Evolutionary conservation across 2,113 vertebrate species (phyloP).

Genomic region (Onychostruthus taczanowskii): DNA sequence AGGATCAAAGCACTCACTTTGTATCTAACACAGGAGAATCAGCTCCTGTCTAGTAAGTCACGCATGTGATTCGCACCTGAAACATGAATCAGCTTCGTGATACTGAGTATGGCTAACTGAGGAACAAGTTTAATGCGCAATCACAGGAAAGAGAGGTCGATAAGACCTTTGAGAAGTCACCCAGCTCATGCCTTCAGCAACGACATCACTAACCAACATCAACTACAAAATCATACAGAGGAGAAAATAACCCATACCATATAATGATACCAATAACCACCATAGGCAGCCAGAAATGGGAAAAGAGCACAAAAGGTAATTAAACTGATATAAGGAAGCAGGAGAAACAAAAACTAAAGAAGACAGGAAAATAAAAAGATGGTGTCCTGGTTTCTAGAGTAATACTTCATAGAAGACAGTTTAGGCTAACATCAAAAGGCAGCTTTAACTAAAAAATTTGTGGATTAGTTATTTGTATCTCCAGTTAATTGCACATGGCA

Average conservation of each 20-base stretch:
- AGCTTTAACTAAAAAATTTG: neutral
- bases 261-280: neutral
- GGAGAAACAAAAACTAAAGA: neutral
- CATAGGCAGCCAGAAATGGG: neutral
- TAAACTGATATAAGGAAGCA: neutral
- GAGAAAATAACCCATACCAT: neutral
- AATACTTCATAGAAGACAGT: neutral
- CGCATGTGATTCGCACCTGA: neutral
- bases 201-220: neutral
- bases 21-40: neutral
- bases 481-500: neutral
- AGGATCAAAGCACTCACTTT: neutral
- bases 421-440: neutral
- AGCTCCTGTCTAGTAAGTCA: neutral
- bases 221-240: neutral
- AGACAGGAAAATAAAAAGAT: neutral
- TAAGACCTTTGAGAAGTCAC: neutral
- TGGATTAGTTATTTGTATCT: neutral
- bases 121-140: neutral
- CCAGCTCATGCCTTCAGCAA: neutral
- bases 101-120: too few species aligned
- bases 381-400: neutral
- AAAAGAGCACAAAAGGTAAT: neutral
- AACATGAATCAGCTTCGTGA: neutral
- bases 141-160: neutral